Base-by-base conservation (phyloP, 2,888 invertebrate genomes). In the Odontomyia ornata region DNA sequence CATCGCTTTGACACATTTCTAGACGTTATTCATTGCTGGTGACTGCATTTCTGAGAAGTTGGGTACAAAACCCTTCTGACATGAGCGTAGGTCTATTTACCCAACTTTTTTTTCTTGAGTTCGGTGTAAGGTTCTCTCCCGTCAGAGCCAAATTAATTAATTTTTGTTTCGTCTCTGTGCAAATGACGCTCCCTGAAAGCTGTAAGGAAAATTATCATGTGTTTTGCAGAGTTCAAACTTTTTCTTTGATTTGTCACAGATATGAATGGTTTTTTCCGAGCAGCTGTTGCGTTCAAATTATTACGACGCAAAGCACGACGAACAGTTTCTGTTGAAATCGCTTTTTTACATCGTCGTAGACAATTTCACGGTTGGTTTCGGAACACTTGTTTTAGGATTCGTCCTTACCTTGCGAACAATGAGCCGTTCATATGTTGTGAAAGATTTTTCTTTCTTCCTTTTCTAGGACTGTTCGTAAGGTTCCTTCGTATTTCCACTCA, bases 321-420 rank as follows among this genome's bases (percentile, higher is more conserved):
- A 72, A 21, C 52, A 4, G 52, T 72, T 47, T 72, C 72, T 18
- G 72, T 7, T 18, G 23, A 47, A n/a, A 46, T 43, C 23, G 18
- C 28, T 28, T 57, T 73, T n/a, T 56, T 7, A 47, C 5, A 73
- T 25, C 18, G 11, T 1, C 15, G 13, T 11, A 15, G 18, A 18
- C 15, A 73, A 13, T 28, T 56, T 23, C 15, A 18, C 15, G 56
- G 27, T 30, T n/a, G 56, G 18, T 36, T 73, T 56, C 43, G 57
- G 73, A 52, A 25, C 57, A 52, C 56, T 73, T 52, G 73, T 56
- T 56, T 73, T 73, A 15, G 57, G 30, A 25, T 73, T 56, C 7
- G 18, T 27, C 28, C 43, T 56, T 21, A 7, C 52, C 52, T 52
- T 15, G 52, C 52, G 15, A 9, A 15, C 52, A 9, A 52, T 52